Percentiles rank a stretch among this genome's conserved stretches.
Conservation (phyloP, 2,888 invertebrate genomes). For the Rugalucina vietnamica region DNA sequence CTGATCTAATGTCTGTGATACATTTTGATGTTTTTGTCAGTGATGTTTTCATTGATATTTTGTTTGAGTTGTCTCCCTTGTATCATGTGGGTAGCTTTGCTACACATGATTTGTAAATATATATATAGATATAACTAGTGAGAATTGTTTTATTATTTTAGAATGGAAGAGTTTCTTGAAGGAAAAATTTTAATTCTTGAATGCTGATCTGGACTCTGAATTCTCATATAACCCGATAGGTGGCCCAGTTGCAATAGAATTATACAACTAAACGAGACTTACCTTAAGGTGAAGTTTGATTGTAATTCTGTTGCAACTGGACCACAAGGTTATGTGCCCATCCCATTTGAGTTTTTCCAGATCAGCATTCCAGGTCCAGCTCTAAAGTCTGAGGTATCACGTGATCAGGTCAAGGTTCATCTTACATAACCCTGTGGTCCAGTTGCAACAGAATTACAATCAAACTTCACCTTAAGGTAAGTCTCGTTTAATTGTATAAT, state of each 20-base stretch:
- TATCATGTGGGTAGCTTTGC: neutral
- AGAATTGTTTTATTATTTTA: neutral
- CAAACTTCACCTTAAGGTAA: no score
- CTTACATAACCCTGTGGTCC: no score
- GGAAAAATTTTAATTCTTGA: neutral
- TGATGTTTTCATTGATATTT: neutral
- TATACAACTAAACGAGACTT: no score
- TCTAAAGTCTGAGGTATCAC: no score
- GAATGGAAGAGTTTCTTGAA: neutral
- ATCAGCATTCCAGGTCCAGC: no score
- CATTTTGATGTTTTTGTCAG: neutral
- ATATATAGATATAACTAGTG: neutral
- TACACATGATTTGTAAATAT: neutral
- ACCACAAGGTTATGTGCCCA: slow-evolving; percentile 16
- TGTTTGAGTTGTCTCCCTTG: neutral
- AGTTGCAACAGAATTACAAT: no score
- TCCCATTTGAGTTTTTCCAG: no score
- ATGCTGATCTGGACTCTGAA: slow-evolving; percentile 21
- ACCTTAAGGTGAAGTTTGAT: no score
- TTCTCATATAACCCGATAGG: slow-evolving; percentile 7
- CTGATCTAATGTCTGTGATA: neutral
- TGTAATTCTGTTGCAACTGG: slow-evolving; percentile 10
- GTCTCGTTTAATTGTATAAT: no score
- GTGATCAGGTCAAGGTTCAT: no score
- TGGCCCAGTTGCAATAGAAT: slow-evolving; percentile 3